Evolutionary conservation across 2,797 vertebrate species (phyloP).

Genomic region (Anniella stebbinsi): DNA sequence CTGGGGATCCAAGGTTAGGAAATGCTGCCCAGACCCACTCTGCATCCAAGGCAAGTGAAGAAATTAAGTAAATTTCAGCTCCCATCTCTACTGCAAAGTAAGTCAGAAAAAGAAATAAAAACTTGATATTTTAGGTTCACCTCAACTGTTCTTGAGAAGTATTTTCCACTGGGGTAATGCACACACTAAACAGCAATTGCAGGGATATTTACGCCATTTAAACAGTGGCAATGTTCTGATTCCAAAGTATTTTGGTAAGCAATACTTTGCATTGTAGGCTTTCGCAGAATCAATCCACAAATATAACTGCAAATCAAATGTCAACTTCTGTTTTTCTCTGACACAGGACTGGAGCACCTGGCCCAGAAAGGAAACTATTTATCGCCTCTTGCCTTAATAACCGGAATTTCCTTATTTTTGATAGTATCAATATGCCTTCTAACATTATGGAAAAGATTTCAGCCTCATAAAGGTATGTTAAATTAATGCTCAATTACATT

Average conservation of each 20-base stretch:
- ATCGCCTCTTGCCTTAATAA: constrained; percentile 86
- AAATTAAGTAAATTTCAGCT: not conserved
- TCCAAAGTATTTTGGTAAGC: not conserved
- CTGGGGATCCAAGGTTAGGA: not conserved
- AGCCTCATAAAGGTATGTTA: constrained; percentile 88
- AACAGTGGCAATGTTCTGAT: not conserved
- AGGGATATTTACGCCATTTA: not conserved
- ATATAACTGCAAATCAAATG: not conserved
- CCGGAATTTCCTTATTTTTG: constrained; percentile 87
- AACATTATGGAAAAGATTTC: constrained; percentile 88
- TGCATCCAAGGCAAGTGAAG: not conserved
- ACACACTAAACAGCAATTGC: not conserved
- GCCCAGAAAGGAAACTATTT: constrained; percentile 81
- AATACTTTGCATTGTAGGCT: not conserved
- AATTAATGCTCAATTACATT: not conserved
- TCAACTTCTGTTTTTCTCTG: constrained; percentile 56
- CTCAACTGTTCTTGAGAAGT: not conserved
- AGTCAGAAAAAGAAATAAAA: not conserved
- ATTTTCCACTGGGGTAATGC: not conserved
- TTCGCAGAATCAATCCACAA: not conserved
- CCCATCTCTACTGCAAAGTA: not conserved
- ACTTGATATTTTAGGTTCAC: not conserved
- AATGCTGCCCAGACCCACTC: not conserved
- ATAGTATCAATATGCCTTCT: constrained; percentile 87
- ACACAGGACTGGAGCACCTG: constrained; percentile 83